A percentile compares a stretch with the other conserved stretches of the same genome.
These are phyloP conservation scores for Nymphalis polychloros DNA, from an alignment of 2,888 invertebrate species.

Conservation along the genomic window DNA sequence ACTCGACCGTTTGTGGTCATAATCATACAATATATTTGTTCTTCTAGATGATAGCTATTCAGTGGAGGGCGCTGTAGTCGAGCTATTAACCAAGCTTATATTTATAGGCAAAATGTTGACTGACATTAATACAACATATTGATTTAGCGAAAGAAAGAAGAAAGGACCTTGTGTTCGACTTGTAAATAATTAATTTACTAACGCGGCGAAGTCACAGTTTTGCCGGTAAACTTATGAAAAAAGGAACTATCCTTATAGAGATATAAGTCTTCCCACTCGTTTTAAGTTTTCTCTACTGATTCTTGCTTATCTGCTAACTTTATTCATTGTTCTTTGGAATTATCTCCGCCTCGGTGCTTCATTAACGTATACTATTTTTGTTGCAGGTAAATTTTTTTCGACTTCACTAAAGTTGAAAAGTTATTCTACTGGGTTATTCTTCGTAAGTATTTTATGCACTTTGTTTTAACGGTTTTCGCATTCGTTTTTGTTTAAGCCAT, in stretches of 20 bases:
- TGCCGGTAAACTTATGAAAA: neutral
- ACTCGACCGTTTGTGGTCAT: no score
- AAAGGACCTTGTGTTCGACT: no score
- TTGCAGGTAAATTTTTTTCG: slow-evolving; percentile 34
- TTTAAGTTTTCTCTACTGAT: slow-evolving; percentile 12
- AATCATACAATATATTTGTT: no score
- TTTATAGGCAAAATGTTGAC: no score
- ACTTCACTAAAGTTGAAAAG: slow-evolving; percentile 8
- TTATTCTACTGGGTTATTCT: slow-evolving; percentile 4
- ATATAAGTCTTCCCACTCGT: slow-evolving; percentile 1
- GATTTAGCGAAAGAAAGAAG: no score
- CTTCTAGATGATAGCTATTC: no score
- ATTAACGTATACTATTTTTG: slow-evolving; percentile 32
- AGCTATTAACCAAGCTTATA: no score
- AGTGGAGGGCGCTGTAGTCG: no score
- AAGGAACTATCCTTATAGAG: slow-evolving; percentile 4
- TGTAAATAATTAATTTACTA: no score
- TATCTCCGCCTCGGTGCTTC: slow-evolving; percentile 5
- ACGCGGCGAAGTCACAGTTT: no score
- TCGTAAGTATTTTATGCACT: slow-evolving; percentile 26
- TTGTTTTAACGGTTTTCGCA: neutral
- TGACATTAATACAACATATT: no score
- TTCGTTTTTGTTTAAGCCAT: neutral
- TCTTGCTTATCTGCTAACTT: slow-evolving; percentile 12
- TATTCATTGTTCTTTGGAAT: slow-evolving; percentile 17